phyloP scores from a whole-genome alignment of 2,113 vertebrate species.

The Caloenas nicobarica region DNA sequence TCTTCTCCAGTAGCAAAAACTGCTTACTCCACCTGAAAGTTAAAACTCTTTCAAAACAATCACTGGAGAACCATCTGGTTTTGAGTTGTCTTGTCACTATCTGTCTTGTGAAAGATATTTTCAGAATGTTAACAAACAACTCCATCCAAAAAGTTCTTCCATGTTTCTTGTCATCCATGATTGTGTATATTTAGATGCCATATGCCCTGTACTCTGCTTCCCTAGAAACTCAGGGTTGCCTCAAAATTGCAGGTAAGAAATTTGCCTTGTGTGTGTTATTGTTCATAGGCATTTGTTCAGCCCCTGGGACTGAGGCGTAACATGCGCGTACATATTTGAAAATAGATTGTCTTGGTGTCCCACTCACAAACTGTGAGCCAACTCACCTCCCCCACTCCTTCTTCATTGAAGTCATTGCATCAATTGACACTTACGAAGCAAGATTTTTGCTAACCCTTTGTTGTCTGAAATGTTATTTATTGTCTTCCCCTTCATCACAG shows the following conservation, averaged over 20 bases:
- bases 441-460: not conserved
- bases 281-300: constrained; percentile 17
- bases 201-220: constrained; percentile 35
- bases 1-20: constrained; percentile 5
- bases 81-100: constrained; percentile 44
- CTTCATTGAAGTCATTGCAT: not conserved
- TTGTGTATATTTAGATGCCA: constrained; percentile 32
- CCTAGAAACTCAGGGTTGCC: constrained; percentile 7
- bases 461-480: not conserved
- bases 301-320: not conserved
- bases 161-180: constrained; percentile 12
- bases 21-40: constrained; percentile 1
- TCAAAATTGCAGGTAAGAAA: not conserved
- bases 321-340: not conserved
- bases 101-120: constrained; percentile 33
- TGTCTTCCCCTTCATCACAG: not conserved
- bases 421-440: not conserved
- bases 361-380: not conserved
- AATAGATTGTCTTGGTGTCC: constrained; percentile 18
- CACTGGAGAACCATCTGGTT: constrained; percentile 28
- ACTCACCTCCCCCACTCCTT: not conserved
- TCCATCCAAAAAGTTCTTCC: constrained; percentile 36
- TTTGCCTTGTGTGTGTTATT: not conserved
- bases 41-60: constrained; percentile 29
- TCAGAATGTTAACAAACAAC: constrained; percentile 31